Percentiles rank a stretch among this genome's conserved stretches.
Conservation (phyloP, 2,797 vertebrate species). For the Tangara arthus region DNA sequence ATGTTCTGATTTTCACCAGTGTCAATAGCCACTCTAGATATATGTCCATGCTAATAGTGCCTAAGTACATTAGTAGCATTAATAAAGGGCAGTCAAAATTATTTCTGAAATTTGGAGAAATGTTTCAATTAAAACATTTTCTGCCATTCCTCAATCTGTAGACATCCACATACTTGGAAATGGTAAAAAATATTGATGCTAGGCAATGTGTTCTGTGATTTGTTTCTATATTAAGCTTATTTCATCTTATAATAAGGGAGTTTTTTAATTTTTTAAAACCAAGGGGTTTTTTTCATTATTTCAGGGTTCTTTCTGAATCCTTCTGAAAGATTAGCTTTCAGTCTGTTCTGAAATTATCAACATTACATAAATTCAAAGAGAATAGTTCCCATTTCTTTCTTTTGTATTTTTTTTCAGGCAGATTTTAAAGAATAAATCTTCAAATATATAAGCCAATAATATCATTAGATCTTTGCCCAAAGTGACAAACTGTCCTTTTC, state of each 20-base stretch:
- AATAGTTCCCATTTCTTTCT: neutral
- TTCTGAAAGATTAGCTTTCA: neutral
- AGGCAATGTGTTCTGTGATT: neutral
- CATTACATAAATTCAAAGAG: neutral
- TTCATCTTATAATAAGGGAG: neutral
- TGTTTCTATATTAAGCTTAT: neutral
- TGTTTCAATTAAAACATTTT: neutral
- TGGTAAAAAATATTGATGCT: neutral
- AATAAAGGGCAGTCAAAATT: neutral
- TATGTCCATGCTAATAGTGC: neutral
- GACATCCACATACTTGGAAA: neutral
- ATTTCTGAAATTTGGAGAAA: neutral
- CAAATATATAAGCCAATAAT: neutral
- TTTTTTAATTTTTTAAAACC: neutral
- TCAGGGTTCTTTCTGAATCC: neutral
- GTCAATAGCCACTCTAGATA: neutral
- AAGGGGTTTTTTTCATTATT: neutral
- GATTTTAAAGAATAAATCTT: neutral
- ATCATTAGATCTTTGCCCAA: conserved; percentile 34
- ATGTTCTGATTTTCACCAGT: neutral
- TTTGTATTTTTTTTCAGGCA: conserved; percentile 3
- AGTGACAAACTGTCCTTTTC: conserved; percentile 22
- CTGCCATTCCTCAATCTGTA: neutral
- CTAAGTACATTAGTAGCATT: neutral
- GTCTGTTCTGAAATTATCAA: neutral